These are phyloP conservation scores for Spinus pinus DNA, from an alignment of 2,797 vertebrate genomes.

Conservation along the genomic window DNA sequence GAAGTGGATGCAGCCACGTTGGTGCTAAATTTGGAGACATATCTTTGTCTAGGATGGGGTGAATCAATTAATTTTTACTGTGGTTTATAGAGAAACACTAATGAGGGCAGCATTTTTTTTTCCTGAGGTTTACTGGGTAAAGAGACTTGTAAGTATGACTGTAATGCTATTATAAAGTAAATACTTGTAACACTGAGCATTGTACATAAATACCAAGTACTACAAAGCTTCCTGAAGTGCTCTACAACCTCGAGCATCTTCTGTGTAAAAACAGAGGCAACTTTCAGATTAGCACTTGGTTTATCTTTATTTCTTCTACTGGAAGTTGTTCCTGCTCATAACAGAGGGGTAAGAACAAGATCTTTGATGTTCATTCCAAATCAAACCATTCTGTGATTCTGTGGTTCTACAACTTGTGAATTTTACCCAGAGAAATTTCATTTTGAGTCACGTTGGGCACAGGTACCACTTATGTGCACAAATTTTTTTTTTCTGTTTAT, in stretches of 20 bases:
- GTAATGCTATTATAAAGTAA: background rate
- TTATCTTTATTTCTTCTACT: background rate
- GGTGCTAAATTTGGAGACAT: background rate
- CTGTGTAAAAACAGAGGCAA: background rate
- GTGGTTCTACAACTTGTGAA: rapidly evolving
- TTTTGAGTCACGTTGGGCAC: background rate
- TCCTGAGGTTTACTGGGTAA: background rate
- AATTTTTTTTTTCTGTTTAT: background rate
- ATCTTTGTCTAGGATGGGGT: background rate
- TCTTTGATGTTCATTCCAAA: background rate
- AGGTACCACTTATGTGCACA: background rate
- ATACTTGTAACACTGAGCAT: background rate
- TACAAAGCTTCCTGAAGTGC: background rate
- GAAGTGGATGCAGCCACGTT: rapidly evolving
- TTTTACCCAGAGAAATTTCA: background rate
- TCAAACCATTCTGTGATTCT: background rate
- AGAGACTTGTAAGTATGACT: background rate
- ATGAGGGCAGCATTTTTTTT: background rate
- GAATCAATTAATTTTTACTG: background rate
- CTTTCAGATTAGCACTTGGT: background rate
- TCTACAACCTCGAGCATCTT: background rate
- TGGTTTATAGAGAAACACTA: background rate
- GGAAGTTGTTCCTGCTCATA: background rate
- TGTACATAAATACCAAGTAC: background rate
- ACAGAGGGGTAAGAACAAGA: background rate